Conservation (phyloP, 2,797 vertebrate species). For the Pipistrellus kuhlii region DNA sequence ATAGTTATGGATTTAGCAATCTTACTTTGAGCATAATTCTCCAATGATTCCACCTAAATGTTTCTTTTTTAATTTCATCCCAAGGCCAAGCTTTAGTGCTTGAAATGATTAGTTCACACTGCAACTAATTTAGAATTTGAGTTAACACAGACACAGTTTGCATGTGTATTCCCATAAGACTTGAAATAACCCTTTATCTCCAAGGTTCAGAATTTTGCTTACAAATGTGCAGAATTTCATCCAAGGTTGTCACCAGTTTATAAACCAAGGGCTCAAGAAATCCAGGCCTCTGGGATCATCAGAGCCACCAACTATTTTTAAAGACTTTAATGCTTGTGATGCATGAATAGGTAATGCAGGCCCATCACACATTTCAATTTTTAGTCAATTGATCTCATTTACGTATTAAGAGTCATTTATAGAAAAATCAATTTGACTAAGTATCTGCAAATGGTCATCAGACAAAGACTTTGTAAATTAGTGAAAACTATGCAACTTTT, state of each 20-base stretch:
- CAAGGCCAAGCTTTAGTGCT: conserved; percentile 75
- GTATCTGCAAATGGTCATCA: not conserved
- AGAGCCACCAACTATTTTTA: not conserved
- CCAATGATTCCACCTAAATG: conserved; percentile 64
- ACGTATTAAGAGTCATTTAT: conserved; percentile 33
- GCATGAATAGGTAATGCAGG: not conserved
- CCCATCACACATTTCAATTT: conserved; percentile 32
- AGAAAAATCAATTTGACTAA: conserved; percentile 33
- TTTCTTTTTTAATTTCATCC: conserved; percentile 79
- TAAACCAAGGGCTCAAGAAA: conserved; percentile 52
- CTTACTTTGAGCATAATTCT: conserved; percentile 69
- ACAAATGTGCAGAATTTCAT: conserved; percentile 26
- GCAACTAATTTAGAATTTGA: conserved; percentile 72
- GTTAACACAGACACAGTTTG: not conserved
- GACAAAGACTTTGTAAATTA: conserved; percentile 45
- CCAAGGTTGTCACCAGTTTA: conserved; percentile 39
- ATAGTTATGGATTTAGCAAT: conserved; percentile 69
- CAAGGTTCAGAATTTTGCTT: conserved; percentile 57
- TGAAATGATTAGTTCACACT: conserved; percentile 63
- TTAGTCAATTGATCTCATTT: conserved; percentile 31
- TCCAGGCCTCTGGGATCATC: conserved; percentile 12
- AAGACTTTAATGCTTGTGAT: conserved; percentile 30
- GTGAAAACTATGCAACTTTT: not conserved
- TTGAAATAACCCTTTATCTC: conserved; percentile 59
- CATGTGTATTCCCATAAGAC: conserved; percentile 36